A percentile compares a stretch with the other conserved stretches of the same genome.
Evolutionary conservation across 1,140 invertebrate genomes (phyloP).

Genomic region (Ceratitis capitata): DNA sequence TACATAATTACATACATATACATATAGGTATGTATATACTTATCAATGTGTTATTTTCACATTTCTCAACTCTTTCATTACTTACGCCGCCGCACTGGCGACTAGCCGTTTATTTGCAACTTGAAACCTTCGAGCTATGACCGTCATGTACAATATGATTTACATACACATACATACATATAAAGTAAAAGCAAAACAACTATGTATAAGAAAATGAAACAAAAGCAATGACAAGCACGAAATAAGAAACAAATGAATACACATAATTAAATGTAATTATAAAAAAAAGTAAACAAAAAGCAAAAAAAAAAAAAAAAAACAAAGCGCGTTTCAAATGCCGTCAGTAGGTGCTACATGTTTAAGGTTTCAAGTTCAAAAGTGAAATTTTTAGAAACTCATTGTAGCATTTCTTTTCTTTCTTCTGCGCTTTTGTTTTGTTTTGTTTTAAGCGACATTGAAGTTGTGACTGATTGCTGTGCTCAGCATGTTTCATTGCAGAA

Average conservation of each 20-base stretch:
- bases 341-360: neutral
- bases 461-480: neutral
- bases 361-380: slow-evolving; percentile 32
- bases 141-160: neutral
- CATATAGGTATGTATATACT: neutral
- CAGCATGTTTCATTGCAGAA: neutral
- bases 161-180: neutral
- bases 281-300: neutral
- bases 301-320: neutral
- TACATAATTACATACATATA: neutral
- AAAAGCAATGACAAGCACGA: slow-evolving; percentile 27
- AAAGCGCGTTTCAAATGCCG: neutral
- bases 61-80: neutral
- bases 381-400: slow-evolving; percentile 28
- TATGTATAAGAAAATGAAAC: neutral
- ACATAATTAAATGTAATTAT: slow-evolving; percentile 6
- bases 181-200: neutral
- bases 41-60: no score
- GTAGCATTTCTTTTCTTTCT: slow-evolving; percentile 13
- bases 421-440: no score
- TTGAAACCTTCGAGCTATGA: neutral
- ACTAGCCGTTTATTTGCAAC: neutral
- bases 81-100: neutral
- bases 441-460: neutral
- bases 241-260: slow-evolving; percentile 18